phyloP scores from a whole-genome alignment of 2,888 invertebrate species.

The Zhengitettix transpicula region DNA sequence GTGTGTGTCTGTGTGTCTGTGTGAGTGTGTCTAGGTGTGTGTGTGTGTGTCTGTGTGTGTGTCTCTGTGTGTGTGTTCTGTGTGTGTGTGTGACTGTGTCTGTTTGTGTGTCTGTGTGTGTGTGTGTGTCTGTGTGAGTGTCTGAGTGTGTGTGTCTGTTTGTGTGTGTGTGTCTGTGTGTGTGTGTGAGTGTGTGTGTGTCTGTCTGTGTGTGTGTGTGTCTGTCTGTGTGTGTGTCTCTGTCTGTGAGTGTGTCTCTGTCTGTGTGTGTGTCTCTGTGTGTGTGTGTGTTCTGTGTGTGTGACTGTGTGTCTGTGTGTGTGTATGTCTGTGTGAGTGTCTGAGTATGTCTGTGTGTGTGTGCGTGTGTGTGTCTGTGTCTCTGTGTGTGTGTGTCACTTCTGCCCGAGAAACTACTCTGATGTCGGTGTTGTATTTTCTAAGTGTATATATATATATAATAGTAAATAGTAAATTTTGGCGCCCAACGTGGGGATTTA shows the following conservation, averaged over 20 bases:
- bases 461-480: too few species aligned
- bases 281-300: neutral
- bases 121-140: too few species aligned
- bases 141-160: neutral
- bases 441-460: too few species aligned
- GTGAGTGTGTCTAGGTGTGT: neutral
- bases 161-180: neutral
- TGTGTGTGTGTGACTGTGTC: neutral
- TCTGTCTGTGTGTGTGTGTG: neutral
- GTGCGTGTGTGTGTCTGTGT: neutral
- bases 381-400: neutral
- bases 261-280: neutral
- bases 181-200: neutral
- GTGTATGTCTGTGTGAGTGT: neutral
- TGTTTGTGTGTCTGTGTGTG: neutral
- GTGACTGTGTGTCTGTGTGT: neutral
- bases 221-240: neutral
- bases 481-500: too few species aligned
- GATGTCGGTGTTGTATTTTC: too few species aligned
- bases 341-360: neutral
- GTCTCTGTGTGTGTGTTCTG: neutral
- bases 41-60: neutral
- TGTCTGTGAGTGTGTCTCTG: neutral
- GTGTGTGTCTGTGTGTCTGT: neutral
- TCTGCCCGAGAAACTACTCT: too few species aligned